Evolutionary conservation across 2,888 invertebrate species (phyloP).

Genomic region (Anagyrus pseudococci): DNA sequence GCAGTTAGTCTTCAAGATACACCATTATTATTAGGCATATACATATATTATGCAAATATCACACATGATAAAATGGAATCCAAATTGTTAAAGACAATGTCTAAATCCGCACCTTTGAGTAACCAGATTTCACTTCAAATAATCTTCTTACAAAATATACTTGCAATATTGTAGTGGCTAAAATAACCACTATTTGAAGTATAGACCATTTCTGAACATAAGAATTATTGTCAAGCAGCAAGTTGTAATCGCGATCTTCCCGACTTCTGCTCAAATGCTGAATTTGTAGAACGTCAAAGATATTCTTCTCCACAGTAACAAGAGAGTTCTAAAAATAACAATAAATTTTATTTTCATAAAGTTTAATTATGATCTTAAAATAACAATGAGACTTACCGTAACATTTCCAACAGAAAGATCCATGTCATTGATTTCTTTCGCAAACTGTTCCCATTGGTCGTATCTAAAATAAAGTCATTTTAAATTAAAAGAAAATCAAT

Average conservation of each 20-base stretch:
- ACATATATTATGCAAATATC: slow-evolving; percentile 28
- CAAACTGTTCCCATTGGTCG: slow-evolving; percentile 92
- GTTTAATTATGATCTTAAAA: slow-evolving; percentile 11
- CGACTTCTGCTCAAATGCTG: slow-evolving; percentile 82
- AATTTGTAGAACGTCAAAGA: slow-evolving; percentile 83
- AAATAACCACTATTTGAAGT: slow-evolving; percentile 83
- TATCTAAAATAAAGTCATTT: slow-evolving; percentile 65
- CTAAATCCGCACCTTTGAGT: slow-evolving; percentile 55
- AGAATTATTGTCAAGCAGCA: slow-evolving; percentile 80
- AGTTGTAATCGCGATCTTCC: slow-evolving; percentile 83
- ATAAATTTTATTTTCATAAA: slow-evolving; percentile 6
- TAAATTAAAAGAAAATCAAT: neutral
- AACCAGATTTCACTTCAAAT: slow-evolving; percentile 78
- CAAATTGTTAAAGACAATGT: slow-evolving; percentile 1
- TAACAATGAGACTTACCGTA: slow-evolving; percentile 70
- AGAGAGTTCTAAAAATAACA: slow-evolving; percentile 74
- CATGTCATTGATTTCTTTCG: slow-evolving; percentile 86
- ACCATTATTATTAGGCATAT: slow-evolving; percentile 4
- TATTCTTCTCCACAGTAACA: slow-evolving; percentile 80
- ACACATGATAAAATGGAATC: slow-evolving; percentile 22
- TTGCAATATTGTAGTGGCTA: slow-evolving; percentile 78
- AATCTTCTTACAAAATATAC: slow-evolving; percentile 90
- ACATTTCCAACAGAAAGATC: slow-evolving; percentile 90
- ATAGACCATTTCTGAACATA: slow-evolving; percentile 92
- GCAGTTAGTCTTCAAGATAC: slow-evolving; percentile 12